Conservation (phyloP, 1,140 invertebrate species). For the Aethina tumida region DNA sequence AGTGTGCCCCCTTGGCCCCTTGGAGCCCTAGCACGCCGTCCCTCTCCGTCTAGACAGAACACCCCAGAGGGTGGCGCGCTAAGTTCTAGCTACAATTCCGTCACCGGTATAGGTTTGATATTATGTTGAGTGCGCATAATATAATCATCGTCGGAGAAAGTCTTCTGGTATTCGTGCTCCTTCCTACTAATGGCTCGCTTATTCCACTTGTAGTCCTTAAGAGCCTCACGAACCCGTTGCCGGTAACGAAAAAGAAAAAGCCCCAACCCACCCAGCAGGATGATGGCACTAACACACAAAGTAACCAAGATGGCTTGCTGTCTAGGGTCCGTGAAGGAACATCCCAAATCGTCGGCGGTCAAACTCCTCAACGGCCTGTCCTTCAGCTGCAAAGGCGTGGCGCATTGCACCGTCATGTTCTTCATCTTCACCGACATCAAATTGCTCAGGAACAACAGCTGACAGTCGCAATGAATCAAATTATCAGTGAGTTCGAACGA, state of each 20-base stretch:
- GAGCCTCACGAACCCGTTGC: constrained; percentile 61
- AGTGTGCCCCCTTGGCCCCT: constrained; percentile 49
- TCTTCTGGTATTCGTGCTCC: constrained; percentile 81
- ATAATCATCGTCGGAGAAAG: constrained; percentile 75
- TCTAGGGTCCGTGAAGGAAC: constrained; percentile 60
- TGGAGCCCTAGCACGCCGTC: constrained; percentile 42
- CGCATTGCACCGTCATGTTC: constrained; percentile 67
- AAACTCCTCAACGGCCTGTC: constrained; percentile 58
- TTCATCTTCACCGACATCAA: constrained; percentile 57
- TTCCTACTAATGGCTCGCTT: constrained; percentile 63
- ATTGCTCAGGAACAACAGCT: constrained; percentile 67
- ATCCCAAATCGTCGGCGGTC: constrained; percentile 66
- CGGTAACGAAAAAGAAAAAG: constrained; percentile 68
- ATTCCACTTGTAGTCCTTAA: constrained; percentile 78
- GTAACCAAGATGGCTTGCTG: constrained; percentile 71
- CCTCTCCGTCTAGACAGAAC: constrained; percentile 51
- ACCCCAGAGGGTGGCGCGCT: constrained; percentile 63
- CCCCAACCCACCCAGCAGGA: constrained; percentile 53
- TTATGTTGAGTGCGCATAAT: constrained; percentile 53
- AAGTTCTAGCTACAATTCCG: constrained; percentile 89
- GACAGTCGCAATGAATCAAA: constrained; percentile 71
- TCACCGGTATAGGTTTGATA: constrained; percentile 71
- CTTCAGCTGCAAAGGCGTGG: constrained; percentile 56
- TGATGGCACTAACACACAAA: constrained; percentile 56
- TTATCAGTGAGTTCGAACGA: constrained; percentile 72